Conservation (phyloP, 2,888 invertebrate species). For the Lochmaea crataegi region DNA sequence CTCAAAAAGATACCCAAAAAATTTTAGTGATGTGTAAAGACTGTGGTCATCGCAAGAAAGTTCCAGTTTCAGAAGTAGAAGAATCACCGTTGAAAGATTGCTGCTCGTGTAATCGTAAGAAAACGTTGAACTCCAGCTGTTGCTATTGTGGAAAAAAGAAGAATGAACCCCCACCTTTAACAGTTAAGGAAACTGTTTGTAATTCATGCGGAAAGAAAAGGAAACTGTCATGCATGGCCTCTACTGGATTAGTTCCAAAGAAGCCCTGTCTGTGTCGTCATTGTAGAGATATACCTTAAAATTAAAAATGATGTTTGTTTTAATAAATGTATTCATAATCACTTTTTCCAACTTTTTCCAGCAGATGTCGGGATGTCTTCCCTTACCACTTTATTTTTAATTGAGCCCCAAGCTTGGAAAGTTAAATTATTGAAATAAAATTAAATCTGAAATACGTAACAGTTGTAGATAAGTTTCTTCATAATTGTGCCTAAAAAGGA, state of each 20-base stretch:
- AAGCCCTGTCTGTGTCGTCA: background rate
- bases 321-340: too few relatives aligned
- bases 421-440: too few relatives aligned
- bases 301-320: background rate
- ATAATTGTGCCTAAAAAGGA: too few relatives aligned
- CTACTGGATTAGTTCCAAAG: background rate
- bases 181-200: background rate
- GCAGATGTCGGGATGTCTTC: too few relatives aligned
- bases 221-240: background rate
- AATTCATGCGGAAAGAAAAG: background rate
- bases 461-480: too few relatives aligned
- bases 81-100: background rate
- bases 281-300: background rate
- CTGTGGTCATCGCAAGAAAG: slow-evolving; percentile 22
- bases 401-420: too few relatives aligned
- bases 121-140: background rate
- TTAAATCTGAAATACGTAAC: too few relatives aligned
- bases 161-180: background rate
- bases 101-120: background rate
- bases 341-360: too few relatives aligned
- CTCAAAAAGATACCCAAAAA: background rate
- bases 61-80: background rate
- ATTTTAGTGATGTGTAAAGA: background rate
- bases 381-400: too few relatives aligned
- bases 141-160: slow-evolving; percentile 6